These are phyloP conservation scores for Limenitis camilla DNA, from an alignment of 2,888 invertebrate species.

Conservation along the genomic window DNA sequence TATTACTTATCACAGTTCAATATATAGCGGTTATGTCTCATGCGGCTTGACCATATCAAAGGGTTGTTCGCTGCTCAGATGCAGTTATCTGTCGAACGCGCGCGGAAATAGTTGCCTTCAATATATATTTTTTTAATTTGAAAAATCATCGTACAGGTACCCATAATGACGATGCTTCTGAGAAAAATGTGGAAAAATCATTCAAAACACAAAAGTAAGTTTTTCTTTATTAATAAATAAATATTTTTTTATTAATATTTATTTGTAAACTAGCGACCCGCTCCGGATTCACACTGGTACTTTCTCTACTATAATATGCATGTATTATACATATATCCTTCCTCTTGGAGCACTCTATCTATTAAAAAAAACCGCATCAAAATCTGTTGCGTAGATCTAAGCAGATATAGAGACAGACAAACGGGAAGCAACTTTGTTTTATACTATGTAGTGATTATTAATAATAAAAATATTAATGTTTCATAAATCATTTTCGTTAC, in stretches of 20 bases:
- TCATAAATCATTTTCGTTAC: no score
- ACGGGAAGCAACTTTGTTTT: no score
- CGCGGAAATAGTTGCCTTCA: slow-evolving; percentile 46
- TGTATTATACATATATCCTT: no score
- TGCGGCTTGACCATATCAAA: slow-evolving; percentile 34
- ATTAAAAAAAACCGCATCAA: no score
- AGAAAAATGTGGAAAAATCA: slow-evolving; percentile 79
- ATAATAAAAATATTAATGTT: no score
- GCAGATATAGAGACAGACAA: no score
- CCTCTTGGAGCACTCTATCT: no score
- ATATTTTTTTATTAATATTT: not conserved
- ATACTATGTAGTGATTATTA: no score
- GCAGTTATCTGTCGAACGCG: slow-evolving; percentile 38
- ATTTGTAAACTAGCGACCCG: no score
- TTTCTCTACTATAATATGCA: no score
- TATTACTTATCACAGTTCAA: not conserved
- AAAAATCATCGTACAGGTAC: slow-evolving; percentile 5
- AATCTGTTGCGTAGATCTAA: no score
- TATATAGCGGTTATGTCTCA: slow-evolving; percentile 13
- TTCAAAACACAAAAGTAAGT: slow-evolving; percentile 82
- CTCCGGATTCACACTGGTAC: no score
- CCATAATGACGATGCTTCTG: slow-evolving; percentile 73
- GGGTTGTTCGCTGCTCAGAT: slow-evolving; percentile 38
- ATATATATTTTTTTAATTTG: slow-evolving; percentile 6
- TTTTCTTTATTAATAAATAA: slow-evolving; percentile 17